These are phyloP conservation scores for Saccopteryx leptura DNA, from an alignment of 2,113 vertebrate genomes.

Conservation along the genomic window DNA sequence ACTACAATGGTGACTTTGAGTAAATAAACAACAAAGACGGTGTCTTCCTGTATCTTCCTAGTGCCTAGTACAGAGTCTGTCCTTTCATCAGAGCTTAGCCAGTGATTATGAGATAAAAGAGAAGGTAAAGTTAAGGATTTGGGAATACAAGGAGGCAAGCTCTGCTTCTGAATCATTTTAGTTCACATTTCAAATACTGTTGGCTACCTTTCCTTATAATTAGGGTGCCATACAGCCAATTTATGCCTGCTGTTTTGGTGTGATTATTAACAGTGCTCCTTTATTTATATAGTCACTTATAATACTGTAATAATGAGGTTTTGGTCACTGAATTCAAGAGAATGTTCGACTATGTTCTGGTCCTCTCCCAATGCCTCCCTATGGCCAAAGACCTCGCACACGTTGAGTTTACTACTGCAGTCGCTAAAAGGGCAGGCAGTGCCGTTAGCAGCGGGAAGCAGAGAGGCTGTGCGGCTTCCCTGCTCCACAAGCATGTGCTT, in stretches of 20 bases:
- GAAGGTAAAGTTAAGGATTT: neutral
- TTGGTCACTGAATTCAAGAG: neutral
- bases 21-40: neutral
- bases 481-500: neutral
- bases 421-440: neutral
- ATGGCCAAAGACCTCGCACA: neutral
- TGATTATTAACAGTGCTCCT: neutral
- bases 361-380: neutral
- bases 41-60: neutral
- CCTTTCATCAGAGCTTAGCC: neutral
- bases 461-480: neutral
- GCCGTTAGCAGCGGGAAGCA: neutral
- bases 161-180: neutral
- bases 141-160: neutral
- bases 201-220: neutral
- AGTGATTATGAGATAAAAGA: neutral
- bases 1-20: neutral
- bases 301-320: neutral
- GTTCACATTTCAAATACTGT: neutral
- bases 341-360: neutral
- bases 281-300: neutral
- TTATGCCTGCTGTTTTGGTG: neutral
- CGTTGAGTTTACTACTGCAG: too few relatives aligned
- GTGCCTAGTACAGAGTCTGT: neutral
- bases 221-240: neutral